These are phyloP conservation scores for Agonopterix arenella DNA, from an alignment of 2,888 invertebrate genomes.

Conservation along the genomic window DNA sequence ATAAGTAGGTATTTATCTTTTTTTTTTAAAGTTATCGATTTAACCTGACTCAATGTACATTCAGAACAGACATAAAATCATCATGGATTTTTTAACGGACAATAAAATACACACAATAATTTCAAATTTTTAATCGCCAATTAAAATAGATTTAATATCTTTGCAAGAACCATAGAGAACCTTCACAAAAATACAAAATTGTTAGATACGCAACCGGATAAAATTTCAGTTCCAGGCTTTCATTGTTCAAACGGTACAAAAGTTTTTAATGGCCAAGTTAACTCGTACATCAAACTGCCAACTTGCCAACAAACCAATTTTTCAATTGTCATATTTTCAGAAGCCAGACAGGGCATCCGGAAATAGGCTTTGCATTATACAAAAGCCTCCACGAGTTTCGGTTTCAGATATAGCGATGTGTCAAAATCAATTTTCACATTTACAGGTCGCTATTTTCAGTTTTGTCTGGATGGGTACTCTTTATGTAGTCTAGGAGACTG, in stretches of 20 bases:
- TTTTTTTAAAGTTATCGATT: no score
- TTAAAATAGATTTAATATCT: no score
- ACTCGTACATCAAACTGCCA: constrained; percentile 27
- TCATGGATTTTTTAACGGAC: no score
- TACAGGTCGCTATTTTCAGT: constrained; percentile 64
- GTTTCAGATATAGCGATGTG: constrained; percentile 49
- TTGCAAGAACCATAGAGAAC: no score
- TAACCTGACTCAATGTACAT: no score
- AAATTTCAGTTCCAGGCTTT: background rate
- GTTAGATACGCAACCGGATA: background rate
- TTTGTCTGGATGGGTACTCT: constrained; percentile 29
- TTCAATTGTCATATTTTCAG: constrained; percentile 42
- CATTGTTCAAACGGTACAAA: background rate
- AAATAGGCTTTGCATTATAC: constrained; percentile 57
- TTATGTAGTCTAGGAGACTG: background rate
- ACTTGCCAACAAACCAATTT: constrained; percentile 35
- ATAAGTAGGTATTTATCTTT: no score
- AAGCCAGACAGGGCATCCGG: constrained; percentile 31
- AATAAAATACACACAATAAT: no score
- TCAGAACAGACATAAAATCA: no score
- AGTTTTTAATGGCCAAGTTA: constrained; percentile 12
- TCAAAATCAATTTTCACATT: constrained; percentile 70
- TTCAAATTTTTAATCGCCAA: no score
- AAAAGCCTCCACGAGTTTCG: constrained; percentile 38
- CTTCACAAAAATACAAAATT: no score